Conservation (phyloP, 2,888 invertebrate species). For the Siphlonurus alternatus region DNA sequence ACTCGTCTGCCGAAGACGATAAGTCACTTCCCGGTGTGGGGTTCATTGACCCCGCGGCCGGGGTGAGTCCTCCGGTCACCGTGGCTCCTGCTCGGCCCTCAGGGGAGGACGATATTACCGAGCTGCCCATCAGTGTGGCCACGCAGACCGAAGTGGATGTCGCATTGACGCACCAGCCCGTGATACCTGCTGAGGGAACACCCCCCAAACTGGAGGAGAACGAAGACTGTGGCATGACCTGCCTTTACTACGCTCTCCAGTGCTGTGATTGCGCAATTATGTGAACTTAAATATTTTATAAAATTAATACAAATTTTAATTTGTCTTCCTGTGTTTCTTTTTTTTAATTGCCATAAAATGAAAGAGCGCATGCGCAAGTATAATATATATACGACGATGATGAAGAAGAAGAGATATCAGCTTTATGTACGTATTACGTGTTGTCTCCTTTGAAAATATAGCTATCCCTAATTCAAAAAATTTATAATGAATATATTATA, state of each 20-base stretch:
- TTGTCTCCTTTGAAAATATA: too few species aligned
- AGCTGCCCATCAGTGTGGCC: neutral
- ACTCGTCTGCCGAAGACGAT: neutral
- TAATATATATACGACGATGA: too few species aligned
- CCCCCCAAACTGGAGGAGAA: conserved; percentile 19
- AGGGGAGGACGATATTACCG: neutral
- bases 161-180: too few species aligned
- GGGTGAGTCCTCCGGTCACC: neutral
- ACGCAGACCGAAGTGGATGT: neutral
- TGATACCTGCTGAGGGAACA: neutral
- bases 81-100: neutral
- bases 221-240: conserved; percentile 42
- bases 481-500: too few species aligned
- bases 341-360: too few species aligned
- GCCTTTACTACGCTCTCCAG: conserved; percentile 41
- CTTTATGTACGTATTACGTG: too few species aligned
- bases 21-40: neutral
- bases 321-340: too few species aligned
- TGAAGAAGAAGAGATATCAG: too few species aligned
- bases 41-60: neutral
- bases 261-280: conserved; percentile 43
- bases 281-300: too few species aligned
- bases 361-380: too few species aligned
- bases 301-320: too few species aligned
- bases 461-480: too few species aligned